A percentile compares a stretch with the other conserved stretches of the same genome.
Evolutionary conservation across 1,140 invertebrate species (phyloP).

Genomic region (Potamilus streckersoni): DNA sequence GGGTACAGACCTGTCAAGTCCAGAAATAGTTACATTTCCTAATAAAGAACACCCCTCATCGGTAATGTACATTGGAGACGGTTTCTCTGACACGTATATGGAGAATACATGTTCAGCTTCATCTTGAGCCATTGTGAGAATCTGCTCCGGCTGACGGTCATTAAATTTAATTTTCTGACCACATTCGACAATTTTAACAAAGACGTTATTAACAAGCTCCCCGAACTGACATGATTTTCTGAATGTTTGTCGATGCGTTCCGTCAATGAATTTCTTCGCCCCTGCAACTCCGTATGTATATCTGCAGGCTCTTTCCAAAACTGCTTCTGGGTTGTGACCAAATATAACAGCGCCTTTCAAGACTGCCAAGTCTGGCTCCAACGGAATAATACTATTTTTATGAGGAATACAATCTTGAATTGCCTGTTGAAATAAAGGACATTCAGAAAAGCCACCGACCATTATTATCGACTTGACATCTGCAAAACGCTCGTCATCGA

Average conservation of each 20-base stretch:
- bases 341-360: constrained; percentile 45
- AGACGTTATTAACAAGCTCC: constrained; percentile 29
- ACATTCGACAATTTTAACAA: constrained; percentile 30
- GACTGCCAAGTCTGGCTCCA: constrained; percentile 36
- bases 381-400: constrained; percentile 29
- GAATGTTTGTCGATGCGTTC: constrained; percentile 17
- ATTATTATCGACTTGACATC: constrained; percentile 28
- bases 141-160: constrained; percentile 2
- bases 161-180: constrained; percentile 23
- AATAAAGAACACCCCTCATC: too few relatives aligned
- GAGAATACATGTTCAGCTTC: constrained; percentile 25
- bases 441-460: constrained; percentile 45
- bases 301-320: constrained; percentile 23
- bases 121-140: constrained; percentile 29
- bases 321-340: constrained; percentile 34
- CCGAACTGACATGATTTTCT: constrained; percentile 17
- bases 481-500: background rate
- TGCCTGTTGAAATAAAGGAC: constrained; percentile 19
- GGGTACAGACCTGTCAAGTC: constrained; percentile 26
- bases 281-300: constrained; percentile 36
- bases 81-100: constrained; percentile 19
- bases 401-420: constrained; percentile 28
- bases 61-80: too few relatives aligned
- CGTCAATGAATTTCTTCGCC: constrained; percentile 17
- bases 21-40: constrained; percentile 27